Evolutionary conservation across 2,888 invertebrate species (phyloP).

Genomic region (Xanthia icteritia): DNA sequence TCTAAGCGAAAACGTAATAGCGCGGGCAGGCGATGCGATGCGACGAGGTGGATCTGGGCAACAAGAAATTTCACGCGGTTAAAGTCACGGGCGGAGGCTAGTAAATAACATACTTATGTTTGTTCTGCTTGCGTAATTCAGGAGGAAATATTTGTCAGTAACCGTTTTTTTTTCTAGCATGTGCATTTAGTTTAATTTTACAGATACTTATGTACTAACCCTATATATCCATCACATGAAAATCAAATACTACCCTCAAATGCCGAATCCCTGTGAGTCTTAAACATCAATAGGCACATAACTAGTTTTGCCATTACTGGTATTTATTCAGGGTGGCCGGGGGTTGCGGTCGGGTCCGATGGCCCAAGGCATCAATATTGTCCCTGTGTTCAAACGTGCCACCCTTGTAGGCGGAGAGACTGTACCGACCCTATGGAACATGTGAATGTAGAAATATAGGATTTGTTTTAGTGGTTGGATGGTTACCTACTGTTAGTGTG

Average conservation of each 20-base stretch:
- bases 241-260: constrained; percentile 41
- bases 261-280: constrained; percentile 35
- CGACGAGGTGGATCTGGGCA: too few relatives aligned
- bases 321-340: constrained; percentile 62
- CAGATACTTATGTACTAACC: background rate
- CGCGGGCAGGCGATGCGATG: too few relatives aligned
- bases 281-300: constrained; percentile 57
- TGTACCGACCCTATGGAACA: constrained; percentile 25
- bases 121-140: background rate
- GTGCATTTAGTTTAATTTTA: background rate
- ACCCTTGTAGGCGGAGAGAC: constrained; percentile 42
- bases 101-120: background rate
- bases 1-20: too few relatives aligned
- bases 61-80: too few relatives aligned
- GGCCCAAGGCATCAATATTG: constrained; percentile 80
- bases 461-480: constrained; percentile 1
- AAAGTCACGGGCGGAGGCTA: too few relatives aligned
- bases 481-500: too few relatives aligned
- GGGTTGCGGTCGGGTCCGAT: constrained; percentile 68
- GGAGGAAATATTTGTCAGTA: background rate
- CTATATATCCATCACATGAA: constrained; percentile 15
- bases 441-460: background rate
- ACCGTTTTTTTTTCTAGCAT: background rate
- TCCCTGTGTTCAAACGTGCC: constrained; percentile 66
- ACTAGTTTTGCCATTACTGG: constrained; percentile 69